These are phyloP conservation scores for Silvanus unidentatus DNA, from an alignment of 2,888 invertebrate genomes.

Conservation along the genomic window DNA sequence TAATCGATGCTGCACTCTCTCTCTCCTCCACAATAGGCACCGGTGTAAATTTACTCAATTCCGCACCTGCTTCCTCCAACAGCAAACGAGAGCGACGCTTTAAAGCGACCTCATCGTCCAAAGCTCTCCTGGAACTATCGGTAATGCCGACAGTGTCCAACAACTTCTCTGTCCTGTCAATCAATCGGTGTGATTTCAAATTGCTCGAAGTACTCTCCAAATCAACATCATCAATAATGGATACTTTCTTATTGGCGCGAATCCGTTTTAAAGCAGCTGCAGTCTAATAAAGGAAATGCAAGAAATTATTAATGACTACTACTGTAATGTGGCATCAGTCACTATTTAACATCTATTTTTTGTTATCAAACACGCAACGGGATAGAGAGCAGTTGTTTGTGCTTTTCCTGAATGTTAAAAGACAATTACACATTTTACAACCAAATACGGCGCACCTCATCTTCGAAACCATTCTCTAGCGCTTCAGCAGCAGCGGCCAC, in stretches of 20 bases:
- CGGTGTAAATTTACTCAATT: constrained; percentile 49
- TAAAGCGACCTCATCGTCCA: constrained; percentile 37
- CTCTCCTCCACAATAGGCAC: constrained; percentile 42
- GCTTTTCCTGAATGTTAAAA: background rate
- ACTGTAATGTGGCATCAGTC: too few relatives aligned
- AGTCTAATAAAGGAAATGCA: constrained; percentile 45
- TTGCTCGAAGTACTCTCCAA: constrained; percentile 56
- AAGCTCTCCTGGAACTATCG: constrained; percentile 47
- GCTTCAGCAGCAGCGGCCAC: constrained; percentile 36
- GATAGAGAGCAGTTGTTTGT: background rate
- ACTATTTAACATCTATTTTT: too few relatives aligned
- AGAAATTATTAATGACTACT: too few relatives aligned
- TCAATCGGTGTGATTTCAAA: constrained; percentile 53
- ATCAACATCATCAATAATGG: constrained; percentile 59
- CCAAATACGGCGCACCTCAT: constrained; percentile 40
- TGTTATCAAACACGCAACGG: background rate
- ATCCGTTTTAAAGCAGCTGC: constrained; percentile 56
- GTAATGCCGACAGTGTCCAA: constrained; percentile 60
- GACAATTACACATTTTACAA: constrained; percentile 1
- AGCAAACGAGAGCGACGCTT: constrained; percentile 45
- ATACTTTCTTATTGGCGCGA: constrained; percentile 56
- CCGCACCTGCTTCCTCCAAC: constrained; percentile 27
- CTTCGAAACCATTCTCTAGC: constrained; percentile 47
- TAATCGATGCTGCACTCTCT: constrained; percentile 55
- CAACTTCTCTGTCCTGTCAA: constrained; percentile 58